Percentiles rank a stretch among this genome's conserved stretches.
phyloP scores from a whole-genome alignment of 2,888 invertebrate species.

The Yponomeuta sedellus region DNA sequence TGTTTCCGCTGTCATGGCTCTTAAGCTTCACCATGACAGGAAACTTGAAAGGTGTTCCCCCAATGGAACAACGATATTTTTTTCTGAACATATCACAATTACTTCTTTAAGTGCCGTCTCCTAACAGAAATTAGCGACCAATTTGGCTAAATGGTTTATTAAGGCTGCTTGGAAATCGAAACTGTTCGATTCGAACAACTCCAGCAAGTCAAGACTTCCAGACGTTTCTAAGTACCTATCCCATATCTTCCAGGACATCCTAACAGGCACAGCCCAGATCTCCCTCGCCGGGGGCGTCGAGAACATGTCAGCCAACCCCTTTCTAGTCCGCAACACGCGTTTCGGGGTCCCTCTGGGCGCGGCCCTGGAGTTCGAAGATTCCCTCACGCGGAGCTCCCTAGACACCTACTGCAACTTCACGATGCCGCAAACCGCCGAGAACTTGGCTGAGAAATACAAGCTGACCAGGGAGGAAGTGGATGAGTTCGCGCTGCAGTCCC shows the following conservation, averaged over 20 bases:
- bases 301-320: conserved; percentile 95
- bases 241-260: conserved; percentile 81
- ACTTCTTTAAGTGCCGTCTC: too few species aligned
- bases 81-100: too few species aligned
- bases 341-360: conserved; percentile 90
- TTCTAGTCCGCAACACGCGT: conserved; percentile 86
- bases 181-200: too few species aligned
- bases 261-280: conserved; percentile 87
- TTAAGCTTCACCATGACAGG: too few species aligned
- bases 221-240: not conserved
- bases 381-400: conserved; percentile 81
- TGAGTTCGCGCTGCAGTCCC: conserved; percentile 88
- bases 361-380: conserved; percentile 88
- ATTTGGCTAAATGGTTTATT: too few species aligned
- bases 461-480: conserved; percentile 89
- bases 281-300: conserved; percentile 95
- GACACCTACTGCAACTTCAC: conserved; percentile 92
- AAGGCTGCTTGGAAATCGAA: too few species aligned
- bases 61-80: too few species aligned
- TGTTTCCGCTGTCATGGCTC: too few species aligned
- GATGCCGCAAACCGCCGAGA: conserved; percentile 97
- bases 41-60: too few species aligned
- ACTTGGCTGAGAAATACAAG: conserved; percentile 88
- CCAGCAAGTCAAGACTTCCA: too few species aligned
- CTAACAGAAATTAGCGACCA: too few species aligned